Evolutionary conservation across 2,888 invertebrate species (phyloP).

Genomic region (Meta bourneti): DNA sequence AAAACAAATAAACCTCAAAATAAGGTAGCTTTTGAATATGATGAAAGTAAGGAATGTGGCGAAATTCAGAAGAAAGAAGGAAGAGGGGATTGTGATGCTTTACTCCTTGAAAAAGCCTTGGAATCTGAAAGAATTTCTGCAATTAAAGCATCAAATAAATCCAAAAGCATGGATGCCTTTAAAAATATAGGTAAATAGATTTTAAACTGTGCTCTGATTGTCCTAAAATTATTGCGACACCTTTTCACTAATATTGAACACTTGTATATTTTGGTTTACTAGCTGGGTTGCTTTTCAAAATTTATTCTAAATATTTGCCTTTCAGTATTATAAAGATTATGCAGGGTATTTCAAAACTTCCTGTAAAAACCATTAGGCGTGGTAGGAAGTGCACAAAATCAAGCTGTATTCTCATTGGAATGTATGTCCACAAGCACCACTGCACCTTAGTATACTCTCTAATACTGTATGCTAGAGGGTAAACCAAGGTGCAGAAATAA

Average conservation of each 20-base stretch:
- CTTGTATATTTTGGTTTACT: too few relatives aligned
- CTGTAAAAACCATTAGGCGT: too few relatives aligned
- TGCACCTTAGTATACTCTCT: too few relatives aligned
- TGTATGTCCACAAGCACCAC: too few relatives aligned
- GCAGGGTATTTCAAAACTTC: too few relatives aligned
- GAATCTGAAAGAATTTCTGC: conserved; percentile 9
- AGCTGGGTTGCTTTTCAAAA: too few relatives aligned
- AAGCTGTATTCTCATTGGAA: too few relatives aligned
- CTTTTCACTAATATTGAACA: neutral
- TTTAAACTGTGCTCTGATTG: neutral
- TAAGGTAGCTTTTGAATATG: neutral
- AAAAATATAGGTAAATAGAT: conserved; percentile 7
- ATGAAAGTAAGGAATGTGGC: neutral
- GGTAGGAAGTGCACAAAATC: too few relatives aligned
- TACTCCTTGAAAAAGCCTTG: conserved; percentile 41
- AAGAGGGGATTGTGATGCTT: conserved; percentile 67
- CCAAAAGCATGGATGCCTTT: neutral
- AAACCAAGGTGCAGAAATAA: too few relatives aligned
- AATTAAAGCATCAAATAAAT: neutral
- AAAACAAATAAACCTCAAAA: neutral
- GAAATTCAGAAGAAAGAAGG: conserved; percentile 66
- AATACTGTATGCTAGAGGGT: too few relatives aligned
- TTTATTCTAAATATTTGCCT: too few relatives aligned
- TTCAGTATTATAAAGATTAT: too few relatives aligned
- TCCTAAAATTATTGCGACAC: neutral